Evolutionary conservation across 2,888 invertebrate species (phyloP).

Genomic region (Acanthococcus lagerstroemiae): DNA sequence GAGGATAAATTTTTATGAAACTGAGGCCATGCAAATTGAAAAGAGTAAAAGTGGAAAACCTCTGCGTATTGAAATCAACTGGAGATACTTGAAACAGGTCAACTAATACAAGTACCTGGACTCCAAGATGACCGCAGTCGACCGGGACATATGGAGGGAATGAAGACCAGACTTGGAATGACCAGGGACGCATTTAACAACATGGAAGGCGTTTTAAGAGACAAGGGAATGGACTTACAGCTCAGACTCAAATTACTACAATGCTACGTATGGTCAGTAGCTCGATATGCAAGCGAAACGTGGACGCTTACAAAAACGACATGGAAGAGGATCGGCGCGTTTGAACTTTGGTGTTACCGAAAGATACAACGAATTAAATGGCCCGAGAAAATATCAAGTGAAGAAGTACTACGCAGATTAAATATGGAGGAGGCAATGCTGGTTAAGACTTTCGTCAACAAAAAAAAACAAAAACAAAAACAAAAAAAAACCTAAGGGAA

Average conservation of each 20-base stretch:
- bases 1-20: neutral
- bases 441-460: neutral
- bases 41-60: neutral
- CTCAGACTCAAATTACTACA: neutral
- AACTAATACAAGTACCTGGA: neutral
- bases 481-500: neutral
- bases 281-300: neutral
- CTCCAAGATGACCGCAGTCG: neutral
- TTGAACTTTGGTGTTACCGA: neutral
- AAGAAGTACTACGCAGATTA: neutral
- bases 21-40: neutral
- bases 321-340: neutral
- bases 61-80: neutral
- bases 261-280: neutral
- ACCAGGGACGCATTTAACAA: neutral
- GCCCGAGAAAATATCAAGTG: neutral
- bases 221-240: neutral
- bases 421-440: neutral
- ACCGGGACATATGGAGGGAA: neutral
- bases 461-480: neutral
- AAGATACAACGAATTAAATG: neutral
- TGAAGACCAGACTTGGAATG: neutral
- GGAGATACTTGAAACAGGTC: neutral
- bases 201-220: neutral
- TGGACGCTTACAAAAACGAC: neutral